Base-by-base conservation (phyloP, 2,888 invertebrate genomes). In the Erynnis tages region DNA sequence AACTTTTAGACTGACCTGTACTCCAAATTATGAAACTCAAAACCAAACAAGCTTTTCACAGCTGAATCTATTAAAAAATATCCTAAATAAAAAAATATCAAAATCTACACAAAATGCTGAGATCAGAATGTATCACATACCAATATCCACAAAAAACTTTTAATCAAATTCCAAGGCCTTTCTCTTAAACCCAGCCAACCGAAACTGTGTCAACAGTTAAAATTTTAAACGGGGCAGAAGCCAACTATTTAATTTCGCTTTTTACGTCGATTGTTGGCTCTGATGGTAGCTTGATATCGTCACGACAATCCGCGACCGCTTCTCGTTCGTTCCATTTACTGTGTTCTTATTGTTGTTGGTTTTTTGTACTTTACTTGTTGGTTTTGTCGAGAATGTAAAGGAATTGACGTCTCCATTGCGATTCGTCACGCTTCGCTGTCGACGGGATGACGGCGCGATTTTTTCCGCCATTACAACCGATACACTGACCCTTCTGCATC, bases 341-440 rank as follows among this genome's bases (percentile, higher is more conserved):
- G 49, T 61, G 57, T 57, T 59, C 56, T 65, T 57, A 50, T 46
- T 44, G 58, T 69, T 69, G 61, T 65, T 69, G 55, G 62, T 69
- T 74, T 73, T 76, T 77, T 72, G 60, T 71, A 69, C 68, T 72
- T 71, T 72, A 78, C 80, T 83, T 85, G 86, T 87, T 84, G 85
- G 83, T 86, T 87, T 86, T 84, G 74, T 85, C 71, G 73, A 77
- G 79, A 79, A 80, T 72, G 77, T 73, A 69, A 75, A 78, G 77
- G 79, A 76, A 84, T 81, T 82, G 82, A 84, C 82, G 84, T 78
- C 80, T 86, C 71, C 76, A 79, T 84, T 69, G 79, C 76, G 68
- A 76, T 87, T 84, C 79, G 87, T 80, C 79, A 79, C 82, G 82
- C 73, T 73, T 72, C 66, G 67, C 73, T 77, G 74, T 79, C 73